A percentile compares a stretch with the other conserved stretches of the same genome.
phyloP scores from a whole-genome alignment of 2,113 vertebrate species.

The Hypanus sabinus region DNA sequence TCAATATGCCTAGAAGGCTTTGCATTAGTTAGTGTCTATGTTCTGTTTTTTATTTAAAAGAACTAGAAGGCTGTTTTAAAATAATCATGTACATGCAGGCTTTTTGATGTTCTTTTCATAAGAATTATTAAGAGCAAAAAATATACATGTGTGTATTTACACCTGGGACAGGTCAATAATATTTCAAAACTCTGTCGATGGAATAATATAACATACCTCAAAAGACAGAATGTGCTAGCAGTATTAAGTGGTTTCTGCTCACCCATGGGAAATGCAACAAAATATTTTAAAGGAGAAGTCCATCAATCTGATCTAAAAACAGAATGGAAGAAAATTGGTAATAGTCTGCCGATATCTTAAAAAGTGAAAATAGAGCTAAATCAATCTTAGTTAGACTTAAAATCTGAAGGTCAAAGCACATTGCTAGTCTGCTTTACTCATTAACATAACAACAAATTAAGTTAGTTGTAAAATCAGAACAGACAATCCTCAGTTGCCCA shows the following conservation, averaged over 20 bases:
- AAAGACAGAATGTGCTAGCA: not conserved
- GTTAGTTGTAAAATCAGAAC: too few species aligned
- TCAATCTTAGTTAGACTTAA: not conserved
- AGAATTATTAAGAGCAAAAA: not conserved
- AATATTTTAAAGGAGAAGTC: not conserved
- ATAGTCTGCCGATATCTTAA: not conserved
- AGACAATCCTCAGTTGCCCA: too few species aligned
- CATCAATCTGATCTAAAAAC: not conserved
- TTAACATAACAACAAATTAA: too few species aligned
- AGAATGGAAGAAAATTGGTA: not conserved
- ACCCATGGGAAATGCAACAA: not conserved
- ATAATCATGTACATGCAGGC: not conserved
- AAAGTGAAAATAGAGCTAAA: not conserved
- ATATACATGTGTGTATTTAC: not conserved
- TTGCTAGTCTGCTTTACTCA: not conserved
- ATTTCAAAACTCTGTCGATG: not conserved
- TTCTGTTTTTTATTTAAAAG: not conserved
- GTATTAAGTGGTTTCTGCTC: not conserved
- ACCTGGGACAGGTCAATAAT: not conserved
- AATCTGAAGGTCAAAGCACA: not conserved
- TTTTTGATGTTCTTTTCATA: constrained; percentile 27
- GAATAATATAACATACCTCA: not conserved
- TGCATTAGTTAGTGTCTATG: not conserved
- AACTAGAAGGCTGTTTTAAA: not conserved
- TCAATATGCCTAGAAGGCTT: not conserved